Evolutionary conservation across 1,140 invertebrate species (phyloP).

Genomic region (Neodiprion virginianus): DNA sequence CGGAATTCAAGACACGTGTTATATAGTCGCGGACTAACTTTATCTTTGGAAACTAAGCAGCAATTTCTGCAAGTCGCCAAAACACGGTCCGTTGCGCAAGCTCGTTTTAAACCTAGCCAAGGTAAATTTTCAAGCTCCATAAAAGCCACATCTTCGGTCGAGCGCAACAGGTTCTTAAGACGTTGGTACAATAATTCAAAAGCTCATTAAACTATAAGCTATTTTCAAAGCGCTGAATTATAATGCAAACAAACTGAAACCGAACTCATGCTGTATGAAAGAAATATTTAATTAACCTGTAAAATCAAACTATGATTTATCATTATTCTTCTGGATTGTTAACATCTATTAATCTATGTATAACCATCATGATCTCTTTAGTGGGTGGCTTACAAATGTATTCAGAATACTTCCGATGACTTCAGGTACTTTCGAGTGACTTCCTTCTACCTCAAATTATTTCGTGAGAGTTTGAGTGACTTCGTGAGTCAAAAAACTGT

Average conservation of each 20-base stretch:
- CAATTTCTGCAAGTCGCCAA: neutral
- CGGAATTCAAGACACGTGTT: neutral
- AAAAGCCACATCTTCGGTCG: neutral
- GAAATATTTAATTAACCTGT: no score
- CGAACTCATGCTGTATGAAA: neutral
- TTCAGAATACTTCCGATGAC: no score
- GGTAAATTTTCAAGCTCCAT: neutral
- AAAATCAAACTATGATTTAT: no score
- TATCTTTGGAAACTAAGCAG: neutral
- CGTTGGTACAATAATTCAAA: neutral
- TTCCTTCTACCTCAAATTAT: no score
- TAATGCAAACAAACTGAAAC: neutral
- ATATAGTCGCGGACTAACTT: neutral
- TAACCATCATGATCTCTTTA: no score
- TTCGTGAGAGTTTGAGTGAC: no score
- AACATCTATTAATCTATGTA: no score
- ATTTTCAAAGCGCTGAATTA: neutral
- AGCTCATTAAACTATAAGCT: slow-evolving; percentile 2
- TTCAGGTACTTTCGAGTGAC: no score
- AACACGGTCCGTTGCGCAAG: neutral
- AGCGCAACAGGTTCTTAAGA: neutral
- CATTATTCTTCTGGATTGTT: no score
- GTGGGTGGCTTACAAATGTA: no score
- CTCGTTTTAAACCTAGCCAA: neutral
- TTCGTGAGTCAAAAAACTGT: no score